Percentiles rank a stretch among this genome's conserved stretches.
phyloP scores from a whole-genome alignment of 37 sponge, comb jelly and placozoan genomes.

The Aphrocallistes beatrix region DNA sequence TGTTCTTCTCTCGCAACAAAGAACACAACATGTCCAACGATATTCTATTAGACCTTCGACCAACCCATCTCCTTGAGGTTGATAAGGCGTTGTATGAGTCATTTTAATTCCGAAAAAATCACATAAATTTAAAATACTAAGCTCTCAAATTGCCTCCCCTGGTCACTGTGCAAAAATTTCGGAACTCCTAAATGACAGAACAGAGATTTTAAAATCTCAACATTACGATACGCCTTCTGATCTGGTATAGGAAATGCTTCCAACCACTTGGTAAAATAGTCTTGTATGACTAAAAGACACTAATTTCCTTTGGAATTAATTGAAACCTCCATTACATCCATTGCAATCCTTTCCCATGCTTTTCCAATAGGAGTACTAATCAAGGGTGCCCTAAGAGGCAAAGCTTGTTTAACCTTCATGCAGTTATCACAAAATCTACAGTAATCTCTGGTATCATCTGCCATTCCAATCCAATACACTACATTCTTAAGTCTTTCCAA shows the following conservation, averaged over 20 bases:
- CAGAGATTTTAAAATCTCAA: slow-evolving; percentile 11
- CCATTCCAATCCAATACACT: slow-evolving; percentile 45
- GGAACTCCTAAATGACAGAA: slow-evolving; percentile 22
- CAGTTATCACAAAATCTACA: slow-evolving; percentile 32
- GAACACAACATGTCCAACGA: slow-evolving; percentile 31
- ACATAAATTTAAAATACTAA: slow-evolving; percentile 17
- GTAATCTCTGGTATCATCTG: slow-evolving; percentile 24
- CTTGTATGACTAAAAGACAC: slow-evolving; percentile 37
- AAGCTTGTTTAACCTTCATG: slow-evolving; percentile 16
- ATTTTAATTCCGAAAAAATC: slow-evolving; percentile 37
- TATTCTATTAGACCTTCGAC: slow-evolving; percentile 45
- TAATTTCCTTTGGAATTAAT: slow-evolving; percentile 26
- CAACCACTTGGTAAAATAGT: slow-evolving; percentile 45
- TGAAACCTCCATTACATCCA: slow-evolving; percentile 39
- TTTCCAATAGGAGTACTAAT: background rate
- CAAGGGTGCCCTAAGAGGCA: slow-evolving; percentile 21
- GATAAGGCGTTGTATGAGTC: slow-evolving; percentile 28
- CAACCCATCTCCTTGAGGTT: slow-evolving; percentile 52
- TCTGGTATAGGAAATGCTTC: slow-evolving; percentile 38
- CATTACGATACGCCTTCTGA: slow-evolving; percentile 26
- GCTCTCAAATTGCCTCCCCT: slow-evolving; percentile 44
- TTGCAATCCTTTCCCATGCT: slow-evolving; percentile 35
- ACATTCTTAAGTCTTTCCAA: slow-evolving; percentile 19
- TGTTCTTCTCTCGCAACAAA: slow-evolving; percentile 25
- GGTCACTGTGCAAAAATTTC: slow-evolving; percentile 36